Percentiles rank a stretch among this genome's conserved stretches.
phyloP scores from a whole-genome alignment of 2,797 vertebrate genomes.

The Denticeps clupeoides region DNA sequence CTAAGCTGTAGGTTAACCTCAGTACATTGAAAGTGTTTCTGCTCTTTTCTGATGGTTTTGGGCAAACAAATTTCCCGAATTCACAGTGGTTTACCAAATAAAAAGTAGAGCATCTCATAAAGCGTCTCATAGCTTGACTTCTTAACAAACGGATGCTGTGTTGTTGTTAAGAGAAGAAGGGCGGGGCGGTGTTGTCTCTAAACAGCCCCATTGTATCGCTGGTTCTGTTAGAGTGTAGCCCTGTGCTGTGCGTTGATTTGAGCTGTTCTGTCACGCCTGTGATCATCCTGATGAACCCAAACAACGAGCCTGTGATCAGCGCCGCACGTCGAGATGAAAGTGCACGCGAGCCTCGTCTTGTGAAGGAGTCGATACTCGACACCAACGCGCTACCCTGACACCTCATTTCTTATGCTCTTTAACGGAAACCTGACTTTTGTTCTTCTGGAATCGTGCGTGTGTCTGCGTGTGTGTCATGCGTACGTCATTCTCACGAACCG shows the following conservation, averaged over 20 bases:
- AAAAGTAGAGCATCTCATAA: too few relatives aligned
- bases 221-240: neutral
- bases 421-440: slow-evolving; percentile 41
- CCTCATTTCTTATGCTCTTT: slow-evolving; percentile 64
- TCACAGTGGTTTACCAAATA: too few relatives aligned
- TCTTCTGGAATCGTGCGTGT: slow-evolving; percentile 19
- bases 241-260: slow-evolving; percentile 4
- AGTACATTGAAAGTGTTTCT: too few relatives aligned
- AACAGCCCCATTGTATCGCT: neutral
- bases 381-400: slow-evolving; percentile 31
- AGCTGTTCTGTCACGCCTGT: slow-evolving; percentile 51
- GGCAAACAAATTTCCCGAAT: too few relatives aligned
- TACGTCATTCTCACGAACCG: slow-evolving; percentile 18
- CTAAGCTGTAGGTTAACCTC: too few relatives aligned
- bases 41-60: too few relatives aligned
- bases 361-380: slow-evolving; percentile 47
- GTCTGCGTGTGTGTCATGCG: slow-evolving; percentile 17
- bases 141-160: too few relatives aligned
- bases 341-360: slow-evolving; percentile 42
- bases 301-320: slow-evolving; percentile 52
- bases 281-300: slow-evolving; percentile 49
- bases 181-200: too few relatives aligned
- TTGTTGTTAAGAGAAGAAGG: too few relatives aligned
- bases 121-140: too few relatives aligned
- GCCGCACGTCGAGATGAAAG: slow-evolving; percentile 46